These are phyloP conservation scores for Endomychus coccineus DNA, from an alignment of 2,888 invertebrate genomes.

Conservation along the genomic window DNA sequence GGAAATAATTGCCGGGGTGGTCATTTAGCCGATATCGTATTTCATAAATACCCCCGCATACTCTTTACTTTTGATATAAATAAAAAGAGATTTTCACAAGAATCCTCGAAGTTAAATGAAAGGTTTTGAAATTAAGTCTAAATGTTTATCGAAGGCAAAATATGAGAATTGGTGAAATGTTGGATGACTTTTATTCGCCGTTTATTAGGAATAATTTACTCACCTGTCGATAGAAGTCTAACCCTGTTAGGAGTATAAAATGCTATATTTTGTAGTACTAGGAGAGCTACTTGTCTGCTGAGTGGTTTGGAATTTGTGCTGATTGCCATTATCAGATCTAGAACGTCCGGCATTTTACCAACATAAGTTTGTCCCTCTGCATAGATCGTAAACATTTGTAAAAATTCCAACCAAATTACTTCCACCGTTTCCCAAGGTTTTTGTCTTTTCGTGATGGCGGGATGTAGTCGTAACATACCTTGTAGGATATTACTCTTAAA, in stretches of 20 bases:
- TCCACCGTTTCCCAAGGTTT: conserved; percentile 50
- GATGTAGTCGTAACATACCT: conserved; percentile 46
- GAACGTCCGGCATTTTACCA: conserved; percentile 42
- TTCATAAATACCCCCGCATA: too few relatives aligned
- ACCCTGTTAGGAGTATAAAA: conserved; percentile 50
- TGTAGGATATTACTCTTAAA: conserved; percentile 47
- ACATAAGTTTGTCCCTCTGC: conserved; percentile 50
- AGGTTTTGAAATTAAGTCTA: too few relatives aligned
- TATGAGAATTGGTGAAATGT: too few relatives aligned
- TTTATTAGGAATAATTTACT: conserved; percentile 16
- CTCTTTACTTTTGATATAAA: too few relatives aligned
- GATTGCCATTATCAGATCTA: conserved; percentile 39
- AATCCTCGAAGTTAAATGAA: too few relatives aligned
- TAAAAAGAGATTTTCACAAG: too few relatives aligned
- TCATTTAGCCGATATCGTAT: too few relatives aligned
- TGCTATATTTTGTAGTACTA: conserved; percentile 49
- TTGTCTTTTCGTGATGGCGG: conserved; percentile 46
- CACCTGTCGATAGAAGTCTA: conserved; percentile 48
- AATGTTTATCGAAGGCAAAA: too few relatives aligned
- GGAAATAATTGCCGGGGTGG: too few relatives aligned
- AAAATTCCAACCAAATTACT: conserved; percentile 47
- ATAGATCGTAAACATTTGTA: conserved; percentile 46
- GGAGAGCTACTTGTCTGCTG: conserved; percentile 42
- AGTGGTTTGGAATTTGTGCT: conserved; percentile 27
- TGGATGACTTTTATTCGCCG: too few relatives aligned